phyloP scores from a whole-genome alignment of 2,888 invertebrate genomes.

The Xanthorhoe designata region DNA sequence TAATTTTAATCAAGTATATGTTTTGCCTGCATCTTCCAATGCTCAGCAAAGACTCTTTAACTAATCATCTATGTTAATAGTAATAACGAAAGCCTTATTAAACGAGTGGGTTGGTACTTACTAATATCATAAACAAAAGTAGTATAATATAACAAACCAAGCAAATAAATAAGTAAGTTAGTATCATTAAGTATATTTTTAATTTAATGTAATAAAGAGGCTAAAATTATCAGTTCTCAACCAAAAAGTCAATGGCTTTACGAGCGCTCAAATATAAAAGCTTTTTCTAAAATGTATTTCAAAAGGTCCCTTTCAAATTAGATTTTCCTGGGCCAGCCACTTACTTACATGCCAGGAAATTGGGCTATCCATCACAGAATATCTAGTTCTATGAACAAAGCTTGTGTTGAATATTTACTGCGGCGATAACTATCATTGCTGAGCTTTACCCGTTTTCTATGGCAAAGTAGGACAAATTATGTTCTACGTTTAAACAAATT shows the following conservation, averaged over 20 bases:
- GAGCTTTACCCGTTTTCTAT: not conserved
- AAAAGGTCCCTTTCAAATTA: slow-evolving; percentile 47
- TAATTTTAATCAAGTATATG: too few relatives aligned
- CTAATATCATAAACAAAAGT: too few relatives aligned
- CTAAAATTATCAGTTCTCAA: slow-evolving; percentile 32
- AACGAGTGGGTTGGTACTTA: too few relatives aligned
- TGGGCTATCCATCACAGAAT: slow-evolving; percentile 41
- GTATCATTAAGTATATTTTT: not conserved
- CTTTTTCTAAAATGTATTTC: slow-evolving; percentile 39
- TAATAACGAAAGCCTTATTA: too few relatives aligned
- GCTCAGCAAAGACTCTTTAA: too few relatives aligned
- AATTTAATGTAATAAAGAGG: slow-evolving; percentile 44
- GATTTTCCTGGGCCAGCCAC: slow-evolving; percentile 48
- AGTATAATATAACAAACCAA: too few relatives aligned
- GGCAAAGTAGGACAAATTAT: not conserved
- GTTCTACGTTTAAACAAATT: not conserved
- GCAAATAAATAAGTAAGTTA: too few relatives aligned
- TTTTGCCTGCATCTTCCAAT: too few relatives aligned
- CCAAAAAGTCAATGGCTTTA: slow-evolving; percentile 39
- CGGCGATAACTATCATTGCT: not conserved
- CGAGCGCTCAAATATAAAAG: slow-evolving; percentile 39
- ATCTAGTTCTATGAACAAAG: slow-evolving; percentile 37
- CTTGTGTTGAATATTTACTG: slow-evolving; percentile 3
- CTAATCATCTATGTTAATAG: too few relatives aligned
- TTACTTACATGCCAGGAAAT: slow-evolving; percentile 45